Conservation (phyloP, 2,113 vertebrate species). For the Coptodon rendalli region DNA sequence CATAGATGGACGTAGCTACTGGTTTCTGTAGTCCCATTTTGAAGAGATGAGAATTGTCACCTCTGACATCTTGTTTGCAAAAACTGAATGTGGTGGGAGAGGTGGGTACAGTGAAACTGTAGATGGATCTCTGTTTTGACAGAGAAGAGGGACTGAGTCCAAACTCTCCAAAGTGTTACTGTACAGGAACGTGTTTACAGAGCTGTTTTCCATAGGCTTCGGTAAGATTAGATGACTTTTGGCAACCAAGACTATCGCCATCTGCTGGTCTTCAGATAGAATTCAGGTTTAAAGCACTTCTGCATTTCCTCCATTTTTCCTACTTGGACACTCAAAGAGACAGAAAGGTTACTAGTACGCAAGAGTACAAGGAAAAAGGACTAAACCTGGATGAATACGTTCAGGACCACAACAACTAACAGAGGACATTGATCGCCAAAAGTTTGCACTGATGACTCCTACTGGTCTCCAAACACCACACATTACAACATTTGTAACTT, state of each 20-base stretch:
- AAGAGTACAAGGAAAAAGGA: not conserved
- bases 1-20: rapidly evolving
- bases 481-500: not conserved
- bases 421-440: not conserved
- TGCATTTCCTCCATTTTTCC: not conserved
- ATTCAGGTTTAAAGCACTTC: not conserved
- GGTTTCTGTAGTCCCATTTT: not conserved
- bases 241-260: rapidly evolving
- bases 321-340: not conserved
- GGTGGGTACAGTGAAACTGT: not conserved
- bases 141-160: not conserved
- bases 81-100: not conserved
- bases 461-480: not conserved
- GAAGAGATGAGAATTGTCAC: not conserved
- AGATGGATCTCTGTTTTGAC: not conserved
- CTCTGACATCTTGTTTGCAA: not conserved
- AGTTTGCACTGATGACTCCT: not conserved
- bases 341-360: rapidly evolving
- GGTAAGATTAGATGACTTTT: not conserved
- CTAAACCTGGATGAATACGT: not conserved
- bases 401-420: not conserved
- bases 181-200: not conserved
- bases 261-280: not conserved
- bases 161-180: not conserved
- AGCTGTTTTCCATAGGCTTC: not conserved